phyloP scores from a whole-genome alignment of 2,797 vertebrate genomes.

The Gambelia wislizenii region DNA sequence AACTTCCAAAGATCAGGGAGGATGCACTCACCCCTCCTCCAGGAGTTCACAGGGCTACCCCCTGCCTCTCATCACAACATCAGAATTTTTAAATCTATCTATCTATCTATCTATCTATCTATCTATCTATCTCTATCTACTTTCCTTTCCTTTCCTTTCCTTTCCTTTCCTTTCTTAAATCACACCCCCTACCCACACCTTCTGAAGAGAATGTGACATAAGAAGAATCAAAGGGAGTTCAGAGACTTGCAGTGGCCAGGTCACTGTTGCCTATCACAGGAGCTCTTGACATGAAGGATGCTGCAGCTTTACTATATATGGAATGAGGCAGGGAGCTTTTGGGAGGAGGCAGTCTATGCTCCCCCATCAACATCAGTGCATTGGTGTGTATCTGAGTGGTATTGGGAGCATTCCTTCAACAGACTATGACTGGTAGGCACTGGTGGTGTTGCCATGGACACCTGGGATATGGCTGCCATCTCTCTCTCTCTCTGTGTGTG shows the following conservation, averaged over 20 bases:
- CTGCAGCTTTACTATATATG: neutral
- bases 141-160: no score
- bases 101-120: no score
- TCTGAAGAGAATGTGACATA: neutral
- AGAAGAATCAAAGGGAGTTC: no score
- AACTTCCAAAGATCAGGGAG: no score
- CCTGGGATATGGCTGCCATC: neutral
- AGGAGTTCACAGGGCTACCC: no score
- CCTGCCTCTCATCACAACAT: no score
- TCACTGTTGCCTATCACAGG: neutral
- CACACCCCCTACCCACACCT: neutral
- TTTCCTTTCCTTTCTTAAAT: no score
- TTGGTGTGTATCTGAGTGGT: neutral
- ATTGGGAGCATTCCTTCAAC: no score
- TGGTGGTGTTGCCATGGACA: neutral
- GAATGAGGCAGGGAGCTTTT: neutral
- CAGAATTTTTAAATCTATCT: no score
- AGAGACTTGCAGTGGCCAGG: neutral
- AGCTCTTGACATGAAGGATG: neutral
- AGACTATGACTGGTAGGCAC: neutral
- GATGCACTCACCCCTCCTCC: no score
- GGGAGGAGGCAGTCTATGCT: neutral
- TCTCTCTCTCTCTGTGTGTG: no score
- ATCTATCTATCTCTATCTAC: no score
- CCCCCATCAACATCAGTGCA: neutral